These are phyloP conservation scores for Sebastolobus altivelis DNA, from an alignment of 2,797 vertebrate genomes.

Conservation along the genomic window DNA sequence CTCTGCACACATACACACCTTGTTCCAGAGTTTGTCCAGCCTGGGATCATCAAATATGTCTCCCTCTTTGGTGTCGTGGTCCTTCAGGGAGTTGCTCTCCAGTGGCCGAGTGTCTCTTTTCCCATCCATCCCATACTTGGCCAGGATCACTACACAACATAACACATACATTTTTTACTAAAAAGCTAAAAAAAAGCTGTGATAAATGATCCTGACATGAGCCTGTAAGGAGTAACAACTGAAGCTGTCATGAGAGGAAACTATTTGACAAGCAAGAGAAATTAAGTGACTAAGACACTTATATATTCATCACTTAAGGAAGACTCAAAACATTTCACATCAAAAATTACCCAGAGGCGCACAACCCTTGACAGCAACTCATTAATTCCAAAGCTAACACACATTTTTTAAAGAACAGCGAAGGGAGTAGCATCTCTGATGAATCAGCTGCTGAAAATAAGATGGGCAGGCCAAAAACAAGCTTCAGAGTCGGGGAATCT, in stretches of 20 bases:
- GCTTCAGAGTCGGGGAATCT: neutral
- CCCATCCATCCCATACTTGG: conserved; percentile 95
- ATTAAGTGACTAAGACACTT: neutral
- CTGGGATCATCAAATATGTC: conserved; percentile 92
- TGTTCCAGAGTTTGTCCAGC: conserved; percentile 97
- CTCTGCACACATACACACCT: conserved; percentile 80
- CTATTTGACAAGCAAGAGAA: neutral
- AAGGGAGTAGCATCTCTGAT: neutral
- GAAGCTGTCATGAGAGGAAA: conserved; percentile 1
- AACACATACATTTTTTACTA: neutral
- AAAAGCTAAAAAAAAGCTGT: neutral
- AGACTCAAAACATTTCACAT: conserved; percentile 13
- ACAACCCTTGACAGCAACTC: conserved; percentile 23
- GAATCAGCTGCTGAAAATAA: conserved; percentile 24
- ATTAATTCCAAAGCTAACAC: conserved; percentile 17
- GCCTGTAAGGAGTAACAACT: conserved; percentile 3
- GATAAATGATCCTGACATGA: conserved; percentile 6
- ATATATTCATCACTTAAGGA: conserved; percentile 32
- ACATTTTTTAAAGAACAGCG: conserved; percentile 11
- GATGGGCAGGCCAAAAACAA: neutral
- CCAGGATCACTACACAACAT: conserved; percentile 89
- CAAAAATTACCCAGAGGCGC: neutral
- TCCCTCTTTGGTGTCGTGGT: conserved; percentile 85
- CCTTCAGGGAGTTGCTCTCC: conserved; percentile 89
- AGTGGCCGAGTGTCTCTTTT: conserved; percentile 88